Percentiles rank a stretch among this genome's conserved stretches.
phyloP scores from a whole-genome alignment of 2,113 vertebrate species.

The Leptobrachium ailaonicum region DNA sequence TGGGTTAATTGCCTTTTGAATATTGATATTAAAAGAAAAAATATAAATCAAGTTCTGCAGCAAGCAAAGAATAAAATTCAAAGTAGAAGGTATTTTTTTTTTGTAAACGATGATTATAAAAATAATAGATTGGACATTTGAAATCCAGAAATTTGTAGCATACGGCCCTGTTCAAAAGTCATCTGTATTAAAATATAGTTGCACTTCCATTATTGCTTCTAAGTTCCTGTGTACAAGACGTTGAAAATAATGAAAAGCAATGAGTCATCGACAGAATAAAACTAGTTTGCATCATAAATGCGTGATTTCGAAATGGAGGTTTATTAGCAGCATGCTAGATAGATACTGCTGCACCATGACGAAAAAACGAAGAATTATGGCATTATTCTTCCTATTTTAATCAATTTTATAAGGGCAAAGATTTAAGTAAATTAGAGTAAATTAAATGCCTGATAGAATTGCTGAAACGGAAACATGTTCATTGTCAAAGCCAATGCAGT shows the following conservation, averaged over 20 bases:
- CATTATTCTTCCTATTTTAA: constrained; percentile 29
- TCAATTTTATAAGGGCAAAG: constrained; percentile 28
- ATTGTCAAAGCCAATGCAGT: constrained; percentile 9
- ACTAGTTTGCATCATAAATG: constrained; percentile 15
- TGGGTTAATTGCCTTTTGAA: not conserved
- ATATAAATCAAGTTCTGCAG: not conserved
- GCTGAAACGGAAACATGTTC: constrained; percentile 31
- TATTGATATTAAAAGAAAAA: not conserved
- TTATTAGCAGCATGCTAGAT: constrained; percentile 3
- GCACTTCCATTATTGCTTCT: not conserved
- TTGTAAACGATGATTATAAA: constrained; percentile 3
- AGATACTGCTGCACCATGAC: constrained; percentile 24
- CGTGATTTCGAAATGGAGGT: constrained; percentile 17
- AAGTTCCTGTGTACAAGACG: constrained; percentile 15
- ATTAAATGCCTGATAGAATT: constrained; percentile 30
- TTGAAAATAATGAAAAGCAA: constrained; percentile 24
- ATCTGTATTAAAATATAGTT: not conserved
- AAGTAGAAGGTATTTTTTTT: not conserved
- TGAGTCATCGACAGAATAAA: not conserved
- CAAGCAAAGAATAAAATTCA: not conserved
- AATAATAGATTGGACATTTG: constrained; percentile 9
- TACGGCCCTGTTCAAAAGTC: not conserved
- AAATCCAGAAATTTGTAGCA: not conserved
- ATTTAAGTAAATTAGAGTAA: constrained; percentile 40
- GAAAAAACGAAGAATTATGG: constrained; percentile 7